These are phyloP conservation scores for Paradisaea rubra DNA, from an alignment of 2,113 vertebrate genomes.

Conservation along the genomic window DNA sequence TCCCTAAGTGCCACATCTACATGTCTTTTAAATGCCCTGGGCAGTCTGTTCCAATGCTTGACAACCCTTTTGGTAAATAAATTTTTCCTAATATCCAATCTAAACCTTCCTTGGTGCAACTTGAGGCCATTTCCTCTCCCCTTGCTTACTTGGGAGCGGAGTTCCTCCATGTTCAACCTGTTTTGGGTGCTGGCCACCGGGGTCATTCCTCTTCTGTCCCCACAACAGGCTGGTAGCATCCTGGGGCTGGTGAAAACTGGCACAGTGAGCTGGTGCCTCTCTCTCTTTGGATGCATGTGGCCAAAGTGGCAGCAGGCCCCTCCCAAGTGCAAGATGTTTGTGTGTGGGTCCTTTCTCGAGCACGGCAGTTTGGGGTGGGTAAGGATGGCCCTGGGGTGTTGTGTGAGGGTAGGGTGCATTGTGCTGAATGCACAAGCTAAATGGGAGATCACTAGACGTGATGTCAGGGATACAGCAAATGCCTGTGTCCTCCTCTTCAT, in stretches of 20 bases:
- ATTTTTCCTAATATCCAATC: not conserved
- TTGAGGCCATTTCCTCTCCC: not conserved
- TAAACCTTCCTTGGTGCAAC: not conserved
- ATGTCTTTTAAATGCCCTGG: not conserved
- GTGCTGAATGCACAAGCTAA: not conserved
- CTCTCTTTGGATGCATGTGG: not conserved
- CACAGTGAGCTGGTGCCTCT: not conserved
- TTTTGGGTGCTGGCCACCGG: not conserved
- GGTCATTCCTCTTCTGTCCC: not conserved
- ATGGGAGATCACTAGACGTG: rapidly evolving
- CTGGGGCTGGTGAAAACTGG: not conserved
- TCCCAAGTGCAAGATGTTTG: not conserved
- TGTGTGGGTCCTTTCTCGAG: not conserved
- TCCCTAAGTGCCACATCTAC: not conserved
- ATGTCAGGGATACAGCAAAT: not conserved
- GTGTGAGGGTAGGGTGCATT: no score
- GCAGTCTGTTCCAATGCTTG: not conserved
- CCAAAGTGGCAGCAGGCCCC: not conserved
- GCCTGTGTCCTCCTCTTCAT: not conserved
- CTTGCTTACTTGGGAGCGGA: not conserved
- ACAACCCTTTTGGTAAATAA: not conserved
- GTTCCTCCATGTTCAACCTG: not conserved
- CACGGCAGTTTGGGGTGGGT: not conserved
- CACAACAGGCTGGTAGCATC: rapidly evolving
- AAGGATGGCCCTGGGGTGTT: not conserved